Evolutionary conservation across 2,888 invertebrate genomes (phyloP), one percentile per base, ranked within the genome.

Genomic region (Synergus umbraculus): DNA sequence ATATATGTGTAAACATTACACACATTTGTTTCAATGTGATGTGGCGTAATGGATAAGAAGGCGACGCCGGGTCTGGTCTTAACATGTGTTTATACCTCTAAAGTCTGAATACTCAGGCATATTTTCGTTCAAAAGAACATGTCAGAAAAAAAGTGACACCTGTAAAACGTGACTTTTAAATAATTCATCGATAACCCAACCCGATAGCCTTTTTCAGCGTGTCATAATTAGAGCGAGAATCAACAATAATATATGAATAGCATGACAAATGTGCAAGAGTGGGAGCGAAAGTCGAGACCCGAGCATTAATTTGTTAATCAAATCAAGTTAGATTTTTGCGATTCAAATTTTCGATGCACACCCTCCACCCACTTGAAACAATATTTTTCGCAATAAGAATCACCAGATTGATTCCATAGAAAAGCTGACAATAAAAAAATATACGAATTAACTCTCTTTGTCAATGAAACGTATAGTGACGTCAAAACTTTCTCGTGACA

Each of bases 11-110:
- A 66, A n/a, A 66, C 12, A 29, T 43, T 10, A 66, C 41, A 18
- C 43, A 66, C 43, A 43, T 15, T n/a, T 41, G 65, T 66, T 66
- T 66, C n/a, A n/a, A 66, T 41, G 15, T 13, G 43, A 4, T 10
- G 65, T 66, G 43, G 43, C 65, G 12, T 44, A 66, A 66, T n/a
- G 43, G 43, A 66, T 66, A 66, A 66, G 41, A 18, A 15, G 66
- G 66, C 66, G 66, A 66, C 66, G 18, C 66, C 66, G 43, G 66
- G 66, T 66, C 66, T 66, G 66, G 43, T 66, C 43, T 66, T 3
- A 4, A 66, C 65, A 7, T 43, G 7, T n/a, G 8, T n/a, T 41
- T 65, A 65, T 58, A 10, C 60, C 12, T 54, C 4, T 54, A 8
- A 54, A 15, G 29, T 37, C 64, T 43, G n/a, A 65, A 65, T 41